These are phyloP conservation scores for Pentamera pediparva DNA, from an alignment of 53 echinoderm and acorn worm genomes.

Conservation along the genomic window DNA sequence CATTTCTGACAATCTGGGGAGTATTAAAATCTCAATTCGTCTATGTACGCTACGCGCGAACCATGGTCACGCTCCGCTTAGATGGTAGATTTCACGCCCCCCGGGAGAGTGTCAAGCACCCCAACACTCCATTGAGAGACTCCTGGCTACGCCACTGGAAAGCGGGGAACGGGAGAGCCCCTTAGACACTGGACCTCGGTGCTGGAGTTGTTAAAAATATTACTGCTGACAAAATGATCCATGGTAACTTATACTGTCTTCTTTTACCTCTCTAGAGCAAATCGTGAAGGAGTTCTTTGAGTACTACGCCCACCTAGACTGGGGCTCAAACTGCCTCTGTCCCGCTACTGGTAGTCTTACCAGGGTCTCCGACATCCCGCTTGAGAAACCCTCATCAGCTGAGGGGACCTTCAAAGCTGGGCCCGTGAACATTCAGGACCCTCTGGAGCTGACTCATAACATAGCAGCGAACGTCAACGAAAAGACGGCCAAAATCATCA, in stretches of 20 bases:
- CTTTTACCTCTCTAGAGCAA: slow-evolving; percentile 40
- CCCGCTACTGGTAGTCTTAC: slow-evolving; percentile 49
- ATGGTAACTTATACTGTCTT: neutral
- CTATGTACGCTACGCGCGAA: too few species aligned
- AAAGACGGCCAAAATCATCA: slow-evolving; percentile 39
- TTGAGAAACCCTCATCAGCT: neutral
- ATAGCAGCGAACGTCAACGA: slow-evolving; percentile 85
- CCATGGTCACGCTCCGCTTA: too few species aligned
- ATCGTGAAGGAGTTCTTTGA: slow-evolving; percentile 73
- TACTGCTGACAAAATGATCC: too few species aligned
- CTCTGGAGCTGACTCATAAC: slow-evolving; percentile 83
- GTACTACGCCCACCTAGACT: slow-evolving; percentile 72
- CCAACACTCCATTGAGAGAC: too few species aligned
- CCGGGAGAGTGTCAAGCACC: too few species aligned
- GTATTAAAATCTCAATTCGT: too few species aligned
- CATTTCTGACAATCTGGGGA: too few species aligned
- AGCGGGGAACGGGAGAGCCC: too few species aligned
- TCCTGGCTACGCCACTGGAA: too few species aligned
- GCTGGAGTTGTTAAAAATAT: too few species aligned
- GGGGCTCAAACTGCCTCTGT: slow-evolving; percentile 60
- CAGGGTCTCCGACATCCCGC: slow-evolving; percentile 37
- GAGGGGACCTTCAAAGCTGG: slow-evolving; percentile 47
- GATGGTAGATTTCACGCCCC: too few species aligned
- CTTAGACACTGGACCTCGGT: too few species aligned
- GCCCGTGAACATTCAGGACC: slow-evolving; percentile 81